Evolutionary conservation across 2,888 invertebrate genomes (phyloP), one percentile per base, ranked within the genome.

Genomic region (Luffia ferchaultella): DNA sequence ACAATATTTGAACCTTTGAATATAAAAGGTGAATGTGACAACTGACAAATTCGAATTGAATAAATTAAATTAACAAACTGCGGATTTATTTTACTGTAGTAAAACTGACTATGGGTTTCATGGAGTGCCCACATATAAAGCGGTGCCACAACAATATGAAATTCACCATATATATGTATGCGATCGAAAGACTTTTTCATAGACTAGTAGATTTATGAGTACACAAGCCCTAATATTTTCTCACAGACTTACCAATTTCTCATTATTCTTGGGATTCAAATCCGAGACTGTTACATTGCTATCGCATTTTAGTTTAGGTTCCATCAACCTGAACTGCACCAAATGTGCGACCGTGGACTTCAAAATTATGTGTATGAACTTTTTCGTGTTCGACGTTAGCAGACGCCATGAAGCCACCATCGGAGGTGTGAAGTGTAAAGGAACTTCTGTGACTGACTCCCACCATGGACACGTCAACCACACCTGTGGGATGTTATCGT

Each of bases 381-480:
- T 97, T 58, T 93, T 85, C n/a, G 89, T 87, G 60, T 91, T 88
- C 1, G 93, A 92, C 0, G 97, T 96, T 54, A 95, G 92, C 15
- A 97, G 85, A 49, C 93, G 89, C 86, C 94, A 93, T 1, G 88
- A 87, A 0, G 93, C 88, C 59, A 88, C 87, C 68, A 97, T 88
- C 0, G 97, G 96, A 1, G 95, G 91, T 7, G 90, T 87, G 76
- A 97, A 96, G 63, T 91, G 89, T 2, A 96, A 78, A 1, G 88
- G 86, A 45, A 95, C 90, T 55, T 88, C 88, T n/a, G 88, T 85
- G 20, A 91, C 90, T 53, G 90, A 87, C 1, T 87, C 84, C 60
- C 88, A 88, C 93, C 95, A 95, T 0, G 94, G 93, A 66, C 93
- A 93, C 53, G 87, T 87, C 45, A 95, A 83, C 65, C 88, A 88